Conservation (phyloP, 1,140 invertebrate genomes). For the Drosophila santomea region DNA sequence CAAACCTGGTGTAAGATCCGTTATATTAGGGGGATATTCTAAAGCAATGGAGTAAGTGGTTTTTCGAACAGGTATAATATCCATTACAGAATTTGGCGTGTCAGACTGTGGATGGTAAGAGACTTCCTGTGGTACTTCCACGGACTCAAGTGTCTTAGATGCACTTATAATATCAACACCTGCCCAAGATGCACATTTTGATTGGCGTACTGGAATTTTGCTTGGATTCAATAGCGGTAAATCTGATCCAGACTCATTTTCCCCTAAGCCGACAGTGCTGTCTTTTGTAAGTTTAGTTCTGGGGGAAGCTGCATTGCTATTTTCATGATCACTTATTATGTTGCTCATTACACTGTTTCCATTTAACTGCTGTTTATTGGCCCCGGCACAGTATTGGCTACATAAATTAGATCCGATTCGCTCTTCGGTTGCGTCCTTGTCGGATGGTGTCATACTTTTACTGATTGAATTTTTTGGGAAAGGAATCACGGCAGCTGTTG, state of each 20-base stretch:
- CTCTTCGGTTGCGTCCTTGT: constrained; percentile 20
- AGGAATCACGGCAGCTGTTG: constrained; percentile 11
- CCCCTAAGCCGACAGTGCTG: background rate
- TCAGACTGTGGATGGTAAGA: constrained; percentile 24
- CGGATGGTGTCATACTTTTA: constrained; percentile 9
- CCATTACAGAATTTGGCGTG: constrained; percentile 6
- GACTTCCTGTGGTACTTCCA: constrained; percentile 12
- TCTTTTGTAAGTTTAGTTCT: background rate
- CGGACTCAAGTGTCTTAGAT: constrained; percentile 6
- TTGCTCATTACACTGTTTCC: constrained; percentile 24
- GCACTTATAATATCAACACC: constrained; percentile 76
- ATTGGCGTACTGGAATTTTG: constrained; percentile 84
- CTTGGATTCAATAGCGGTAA: constrained; percentile 44
- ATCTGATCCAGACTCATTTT: constrained; percentile 45
- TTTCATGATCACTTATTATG: constrained; percentile 47
- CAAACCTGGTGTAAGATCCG: constrained; percentile 85
- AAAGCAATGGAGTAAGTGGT: constrained; percentile 34
- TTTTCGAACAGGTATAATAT: constrained; percentile 23
- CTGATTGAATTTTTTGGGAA: constrained; percentile 17
- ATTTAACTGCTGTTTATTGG: constrained; percentile 34
- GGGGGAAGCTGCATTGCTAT: constrained; percentile 37
- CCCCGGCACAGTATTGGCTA: constrained; percentile 11
- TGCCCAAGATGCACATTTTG: constrained; percentile 87
- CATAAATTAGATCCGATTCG: constrained; percentile 11
- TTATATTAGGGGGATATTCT: constrained; percentile 73